These are phyloP conservation scores for Chunga burmeisteri DNA, from an alignment of 2,113 vertebrate species.

Conservation along the genomic window DNA sequence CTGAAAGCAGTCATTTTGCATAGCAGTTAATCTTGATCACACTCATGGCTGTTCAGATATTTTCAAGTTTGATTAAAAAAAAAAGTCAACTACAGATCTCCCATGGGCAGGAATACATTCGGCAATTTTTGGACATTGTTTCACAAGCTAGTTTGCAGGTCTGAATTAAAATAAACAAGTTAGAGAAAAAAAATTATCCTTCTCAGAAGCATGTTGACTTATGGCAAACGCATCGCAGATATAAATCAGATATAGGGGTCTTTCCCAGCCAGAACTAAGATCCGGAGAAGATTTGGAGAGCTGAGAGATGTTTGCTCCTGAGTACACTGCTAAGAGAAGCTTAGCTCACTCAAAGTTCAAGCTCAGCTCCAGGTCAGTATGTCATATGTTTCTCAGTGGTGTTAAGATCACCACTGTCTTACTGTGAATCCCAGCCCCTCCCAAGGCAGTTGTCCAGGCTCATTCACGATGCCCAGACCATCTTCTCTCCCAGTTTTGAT, in stretches of 20 bases:
- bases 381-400: neutral
- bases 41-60: neutral
- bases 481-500: neutral
- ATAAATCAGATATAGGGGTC: neutral
- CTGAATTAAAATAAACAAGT: neutral
- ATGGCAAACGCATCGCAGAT: neutral
- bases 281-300: neutral
- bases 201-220: neutral
- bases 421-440: neutral
- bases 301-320: neutral
- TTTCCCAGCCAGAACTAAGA: neutral
- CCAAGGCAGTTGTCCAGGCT: neutral
- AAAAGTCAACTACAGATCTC: neutral
- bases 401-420: neutral
- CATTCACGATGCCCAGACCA: neutral
- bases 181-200: fast-evolving
- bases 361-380: neutral
- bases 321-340: neutral
- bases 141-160: neutral
- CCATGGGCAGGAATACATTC: neutral
- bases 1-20: neutral
- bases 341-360: neutral
- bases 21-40: neutral
- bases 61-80: neutral
- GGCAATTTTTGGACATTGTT: neutral